Base-by-base conservation (phyloP, 1,140 invertebrate species). In the Temnothorax curvispinosus region DNA sequence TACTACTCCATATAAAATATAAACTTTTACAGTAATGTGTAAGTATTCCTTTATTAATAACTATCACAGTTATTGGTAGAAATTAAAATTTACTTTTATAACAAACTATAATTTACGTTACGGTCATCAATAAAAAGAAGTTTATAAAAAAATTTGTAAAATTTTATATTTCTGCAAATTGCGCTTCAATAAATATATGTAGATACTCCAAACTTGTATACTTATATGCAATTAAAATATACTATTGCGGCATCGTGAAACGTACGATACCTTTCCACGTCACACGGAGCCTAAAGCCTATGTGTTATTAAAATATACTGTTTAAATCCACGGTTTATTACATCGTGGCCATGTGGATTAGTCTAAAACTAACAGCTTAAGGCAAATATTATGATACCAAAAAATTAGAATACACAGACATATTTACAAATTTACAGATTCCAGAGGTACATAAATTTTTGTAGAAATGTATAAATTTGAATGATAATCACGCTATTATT, bases 341-440 rank as follows among this genome's bases (percentile, higher is more conserved):
- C 52, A 6, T 21, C 18, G 0, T 41, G 6, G 9, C 7, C 11
- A 32, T 35, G 27, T 35, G 44, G 44, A 65, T 78, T 78, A 65
- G n/a, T 78, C 13, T 65, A 47, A 78, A 78, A 78, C 27, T 27
- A 78, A 65, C 21, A 15, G 44, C 13, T 67, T 27, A 54, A 54
- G 11, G 13, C 2, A 65, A 65, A n/a, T 52, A 65, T 67, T 9
- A 65, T 78, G 54, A 54, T 41, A 67, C n/a, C 13, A 11, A 13
- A 27, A 21, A 67, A 80, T 69, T 54, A 67, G 3, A 65, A 44
- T 13, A 67, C 21, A 41, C 32, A 38, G 15, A 7, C 3, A 64
- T n/a, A 69, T 69, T 80, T 80, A 78, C 38, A 32, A 44, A 64
- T 27, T 27, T 27, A 27, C 15, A 15, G 21, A 9, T 47, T 47